Conservation (phyloP, 2,797 vertebrate species). For the Crax fasciolata region DNA sequence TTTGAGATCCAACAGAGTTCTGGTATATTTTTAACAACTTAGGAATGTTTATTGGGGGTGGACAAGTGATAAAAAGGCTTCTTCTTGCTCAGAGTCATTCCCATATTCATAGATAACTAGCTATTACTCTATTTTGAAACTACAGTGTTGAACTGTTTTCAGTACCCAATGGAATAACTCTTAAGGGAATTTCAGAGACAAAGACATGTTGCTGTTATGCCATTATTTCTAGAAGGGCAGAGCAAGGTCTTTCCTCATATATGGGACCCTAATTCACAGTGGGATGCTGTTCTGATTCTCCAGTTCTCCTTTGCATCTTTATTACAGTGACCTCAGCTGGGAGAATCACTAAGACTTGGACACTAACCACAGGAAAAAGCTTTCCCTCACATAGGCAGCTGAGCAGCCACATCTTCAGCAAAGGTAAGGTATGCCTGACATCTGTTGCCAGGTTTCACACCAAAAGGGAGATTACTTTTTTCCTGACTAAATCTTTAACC, state of each 20-base stretch:
- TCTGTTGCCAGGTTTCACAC: background rate
- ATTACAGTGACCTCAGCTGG: background rate
- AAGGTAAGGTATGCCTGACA: background rate
- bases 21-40: background rate
- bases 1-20: background rate
- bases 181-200: background rate
- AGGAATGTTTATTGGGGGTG: background rate
- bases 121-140: background rate
- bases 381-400: accelerated
- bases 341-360: background rate
- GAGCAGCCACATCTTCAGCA: background rate
- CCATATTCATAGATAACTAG: background rate
- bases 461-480: background rate
- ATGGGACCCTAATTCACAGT: background rate
- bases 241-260: background rate
- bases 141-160: background rate
- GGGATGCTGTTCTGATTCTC: background rate
- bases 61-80: background rate
- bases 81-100: background rate
- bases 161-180: background rate
- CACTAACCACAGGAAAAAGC: background rate
- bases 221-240: background rate
- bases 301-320: background rate
- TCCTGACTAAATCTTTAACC: background rate
- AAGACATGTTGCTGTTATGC: background rate